Evolutionary conservation across 2,113 vertebrate genomes (phyloP).

Genomic region (Barnardius zonarius): DNA sequence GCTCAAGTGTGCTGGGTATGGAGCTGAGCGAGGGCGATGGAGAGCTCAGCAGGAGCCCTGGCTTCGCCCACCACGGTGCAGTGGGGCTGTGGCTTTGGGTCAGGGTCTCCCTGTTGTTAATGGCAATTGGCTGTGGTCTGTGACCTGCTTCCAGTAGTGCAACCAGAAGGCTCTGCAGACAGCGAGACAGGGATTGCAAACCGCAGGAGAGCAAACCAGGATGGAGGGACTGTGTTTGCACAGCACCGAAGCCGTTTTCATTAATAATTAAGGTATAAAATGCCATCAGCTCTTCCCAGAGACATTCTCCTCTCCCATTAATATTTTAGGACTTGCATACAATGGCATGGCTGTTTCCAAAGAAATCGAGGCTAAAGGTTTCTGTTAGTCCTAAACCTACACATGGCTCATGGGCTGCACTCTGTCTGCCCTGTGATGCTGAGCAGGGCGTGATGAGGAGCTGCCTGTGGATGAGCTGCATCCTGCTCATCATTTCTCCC

Average conservation of each 20-base stretch:
- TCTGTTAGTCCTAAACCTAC: neutral
- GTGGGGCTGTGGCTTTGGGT: neutral
- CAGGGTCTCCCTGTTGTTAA: neutral
- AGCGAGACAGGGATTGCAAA: neutral
- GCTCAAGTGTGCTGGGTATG: neutral
- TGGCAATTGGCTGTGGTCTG: neutral
- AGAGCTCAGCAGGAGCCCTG: neutral
- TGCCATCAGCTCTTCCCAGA: conserved; percentile 32
- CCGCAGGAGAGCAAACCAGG: neutral
- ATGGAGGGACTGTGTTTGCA: neutral
- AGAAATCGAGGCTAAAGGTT: neutral
- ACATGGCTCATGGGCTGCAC: fast-evolving
- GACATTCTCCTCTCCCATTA: neutral
- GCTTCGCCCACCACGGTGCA: neutral
- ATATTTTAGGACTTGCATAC: neutral
- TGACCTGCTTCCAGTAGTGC: neutral
- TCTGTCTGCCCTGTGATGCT: fast-evolving
- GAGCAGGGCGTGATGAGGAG: fast-evolving
- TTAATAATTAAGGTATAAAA: conserved; percentile 23
- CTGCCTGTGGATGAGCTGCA: fast-evolving
- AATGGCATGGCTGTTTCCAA: neutral
- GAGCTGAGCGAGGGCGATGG: neutral
- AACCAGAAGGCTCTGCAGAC: neutral
- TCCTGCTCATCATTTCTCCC: neutral
- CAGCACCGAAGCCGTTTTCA: neutral